A percentile compares a stretch with the other conserved stretches of the same genome.
phyloP scores from a whole-genome alignment of 2,888 invertebrate genomes.

The Dioctria linearis region DNA sequence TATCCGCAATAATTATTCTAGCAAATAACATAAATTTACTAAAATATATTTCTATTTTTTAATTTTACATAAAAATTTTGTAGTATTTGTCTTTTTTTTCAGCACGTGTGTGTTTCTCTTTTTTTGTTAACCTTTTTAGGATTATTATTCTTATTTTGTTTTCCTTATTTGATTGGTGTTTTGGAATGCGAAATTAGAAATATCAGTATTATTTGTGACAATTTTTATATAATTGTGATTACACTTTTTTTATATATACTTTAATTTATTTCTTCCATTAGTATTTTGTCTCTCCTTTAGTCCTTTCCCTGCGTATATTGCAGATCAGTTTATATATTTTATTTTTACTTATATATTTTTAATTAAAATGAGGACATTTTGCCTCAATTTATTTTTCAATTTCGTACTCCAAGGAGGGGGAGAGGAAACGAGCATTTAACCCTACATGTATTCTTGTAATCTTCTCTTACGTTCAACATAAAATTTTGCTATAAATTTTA shows the following conservation, averaged over 20 bases:
- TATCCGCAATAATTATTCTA: conserved; percentile 22
- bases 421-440: too few species aligned
- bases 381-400: too few species aligned
- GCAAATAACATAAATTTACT: conserved; percentile 46
- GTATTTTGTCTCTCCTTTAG: neutral
- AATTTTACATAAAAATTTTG: conserved; percentile 38
- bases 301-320: neutral
- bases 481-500: too few species aligned
- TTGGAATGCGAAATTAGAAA: conserved; percentile 20
- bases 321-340: too few species aligned
- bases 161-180: conserved; percentile 24
- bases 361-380: too few species aligned
- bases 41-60: conserved; percentile 41
- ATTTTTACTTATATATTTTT: too few species aligned
- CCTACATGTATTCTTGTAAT: too few species aligned
- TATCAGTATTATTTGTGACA: neutral
- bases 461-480: too few species aligned
- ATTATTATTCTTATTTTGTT: conserved; percentile 22
- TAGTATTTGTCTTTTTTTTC: conserved; percentile 41
- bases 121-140: neutral
- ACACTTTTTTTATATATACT: too few species aligned
- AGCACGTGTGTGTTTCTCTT: conserved; percentile 21
- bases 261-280: too few species aligned
- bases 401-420: too few species aligned
- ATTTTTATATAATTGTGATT: neutral